Evolutionary conservation across 2,113 vertebrate genomes (phyloP).

Genomic region (Smithornis capensis): DNA sequence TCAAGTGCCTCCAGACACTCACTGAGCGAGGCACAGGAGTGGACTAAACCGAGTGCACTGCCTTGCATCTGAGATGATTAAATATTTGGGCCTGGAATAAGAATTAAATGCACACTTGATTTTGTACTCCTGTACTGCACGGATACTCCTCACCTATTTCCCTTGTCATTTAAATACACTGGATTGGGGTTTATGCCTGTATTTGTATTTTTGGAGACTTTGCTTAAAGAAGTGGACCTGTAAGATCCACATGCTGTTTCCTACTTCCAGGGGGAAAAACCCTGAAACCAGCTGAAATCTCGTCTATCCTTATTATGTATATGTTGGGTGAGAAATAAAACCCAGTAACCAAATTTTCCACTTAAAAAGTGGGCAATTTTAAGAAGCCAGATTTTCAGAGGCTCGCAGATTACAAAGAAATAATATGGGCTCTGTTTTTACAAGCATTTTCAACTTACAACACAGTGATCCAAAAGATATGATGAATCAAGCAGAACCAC

Average conservation of each 20-base stretch:
- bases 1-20: background rate
- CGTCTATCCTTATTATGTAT: background rate
- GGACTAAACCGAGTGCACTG: background rate
- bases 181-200: background rate
- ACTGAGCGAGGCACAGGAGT: fast-evolving
- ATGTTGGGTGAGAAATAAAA: background rate
- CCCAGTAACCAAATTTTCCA: background rate
- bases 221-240: background rate
- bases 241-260: background rate
- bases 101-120: background rate
- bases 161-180: background rate
- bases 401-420: background rate
- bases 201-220: background rate
- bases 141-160: background rate
- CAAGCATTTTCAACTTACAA: background rate
- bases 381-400: background rate
- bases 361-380: background rate
- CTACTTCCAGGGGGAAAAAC: background rate
- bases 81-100: background rate
- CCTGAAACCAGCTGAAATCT: background rate
- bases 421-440: background rate
- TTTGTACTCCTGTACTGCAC: background rate
- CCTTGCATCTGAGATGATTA: background rate
- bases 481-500: background rate
- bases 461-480: background rate